Base-by-base conservation (phyloP, 2,888 invertebrate genomes). In the Saturnia japonica region DNA sequence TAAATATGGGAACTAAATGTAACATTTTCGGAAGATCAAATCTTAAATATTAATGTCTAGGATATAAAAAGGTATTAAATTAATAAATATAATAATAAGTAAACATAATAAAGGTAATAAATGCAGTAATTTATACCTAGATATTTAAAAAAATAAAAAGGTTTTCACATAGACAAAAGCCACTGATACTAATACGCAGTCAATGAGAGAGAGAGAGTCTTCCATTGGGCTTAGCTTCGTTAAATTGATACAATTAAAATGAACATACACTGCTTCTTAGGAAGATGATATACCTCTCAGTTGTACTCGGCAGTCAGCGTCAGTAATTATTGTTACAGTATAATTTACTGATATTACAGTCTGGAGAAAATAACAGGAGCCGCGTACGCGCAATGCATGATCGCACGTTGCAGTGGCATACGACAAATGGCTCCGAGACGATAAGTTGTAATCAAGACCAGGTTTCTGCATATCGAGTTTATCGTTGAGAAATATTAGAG, bases 291-390 rank as follows among this genome's bases (percentile, higher is more conserved):
- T 34, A 45, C 68, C 79, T 80, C 75, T 80, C 80, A 80, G 76
- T n/a, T n/a, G n/a, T 82, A 82, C 76, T 81, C 78, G 80, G 82
- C 85, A 82, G 80, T 80, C 78, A 79, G 81, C 85, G 82, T 80
- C 81, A 82, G 82, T 87, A 85, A 91, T 89, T 90, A 88, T 77
- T 77, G 76, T 76, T 78, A 82, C 82, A 76, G 87, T 92, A 82
- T 91, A 93, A 93, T 93, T 93, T 90, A 82, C 88, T 75, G 83
- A 82, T 85, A 93, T 92, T 92, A 91, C 82, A 79, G 75, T 79
- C 78, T 81, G 79, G 80, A 75, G 85, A 83, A 90, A 92, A 93
- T 92, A 90, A 90, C 89, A 91, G 89, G 86, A 89, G 89, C 86
- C 83, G 86, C 84, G 88, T 83, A 78, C 75, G 85, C 85, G 88